Percentiles rank a stretch among this genome's conserved stretches.
phyloP scores from a whole-genome alignment of 2,113 vertebrate genomes.

The Candoia aspera region DNA sequence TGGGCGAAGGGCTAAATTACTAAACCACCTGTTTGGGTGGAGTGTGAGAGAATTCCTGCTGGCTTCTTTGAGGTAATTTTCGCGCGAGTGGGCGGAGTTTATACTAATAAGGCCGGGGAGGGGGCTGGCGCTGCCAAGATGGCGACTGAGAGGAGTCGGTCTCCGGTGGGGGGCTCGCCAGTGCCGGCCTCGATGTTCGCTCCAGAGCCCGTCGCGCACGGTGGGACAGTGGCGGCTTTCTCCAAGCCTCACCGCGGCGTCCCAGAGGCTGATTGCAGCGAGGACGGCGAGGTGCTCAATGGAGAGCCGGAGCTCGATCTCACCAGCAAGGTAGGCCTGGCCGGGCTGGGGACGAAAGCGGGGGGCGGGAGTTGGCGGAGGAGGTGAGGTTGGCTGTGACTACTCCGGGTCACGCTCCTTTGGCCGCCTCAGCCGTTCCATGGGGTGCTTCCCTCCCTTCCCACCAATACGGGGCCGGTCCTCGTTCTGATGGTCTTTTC shows the following conservation, averaged over 20 bases:
- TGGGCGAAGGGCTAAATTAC: neutral
- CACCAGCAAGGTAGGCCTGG: constrained; percentile 90
- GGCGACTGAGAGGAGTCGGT: constrained; percentile 78
- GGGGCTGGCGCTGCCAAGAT: constrained; percentile 68
- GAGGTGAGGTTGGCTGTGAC: neutral
- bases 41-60: neutral
- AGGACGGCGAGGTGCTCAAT: constrained; percentile 79
- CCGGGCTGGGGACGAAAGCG: neutral
- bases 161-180: constrained; percentile 78
- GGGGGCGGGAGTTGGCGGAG: neutral
- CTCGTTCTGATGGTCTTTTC: neutral
- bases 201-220: constrained; percentile 77
- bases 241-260: constrained; percentile 78
- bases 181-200: constrained; percentile 93
- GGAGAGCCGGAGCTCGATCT: constrained; percentile 88
- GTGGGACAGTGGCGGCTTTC: constrained; percentile 69
- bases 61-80: neutral
- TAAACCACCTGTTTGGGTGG: constrained; percentile 22
- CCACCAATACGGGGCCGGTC: neutral
- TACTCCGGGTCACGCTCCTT: neutral
- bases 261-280: constrained; percentile 73
- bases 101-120: constrained; percentile 36
- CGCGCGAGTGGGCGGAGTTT: neutral
- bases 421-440: neutral
- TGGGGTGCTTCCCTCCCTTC: neutral